These are phyloP conservation scores for Graphium colonna DNA, from an alignment of 2,888 invertebrate genomes.

Conservation along the genomic window DNA sequence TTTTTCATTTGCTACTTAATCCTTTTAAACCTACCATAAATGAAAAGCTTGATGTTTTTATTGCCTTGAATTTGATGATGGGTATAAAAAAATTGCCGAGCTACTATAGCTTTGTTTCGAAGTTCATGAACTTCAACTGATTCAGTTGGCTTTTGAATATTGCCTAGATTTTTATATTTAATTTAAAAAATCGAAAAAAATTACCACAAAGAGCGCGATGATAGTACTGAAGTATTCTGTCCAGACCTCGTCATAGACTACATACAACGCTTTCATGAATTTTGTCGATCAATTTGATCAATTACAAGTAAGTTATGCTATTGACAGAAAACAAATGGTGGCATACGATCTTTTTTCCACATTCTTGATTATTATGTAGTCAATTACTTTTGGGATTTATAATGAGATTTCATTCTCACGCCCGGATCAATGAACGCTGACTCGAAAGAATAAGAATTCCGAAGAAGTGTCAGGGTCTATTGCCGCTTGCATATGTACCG, in stretches of 20 bases:
- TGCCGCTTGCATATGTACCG: background rate
- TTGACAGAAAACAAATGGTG: conserved; percentile 29
- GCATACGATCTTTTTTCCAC: too few relatives aligned
- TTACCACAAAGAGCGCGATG: too few relatives aligned
- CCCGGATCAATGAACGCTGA: background rate
- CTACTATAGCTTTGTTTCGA: background rate
- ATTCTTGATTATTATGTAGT: conserved; percentile 23
- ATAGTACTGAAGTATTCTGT: background rate
- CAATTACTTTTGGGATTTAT: conserved; percentile 21
- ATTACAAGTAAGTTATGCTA: conserved; percentile 27
- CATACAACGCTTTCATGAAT: too few relatives aligned
- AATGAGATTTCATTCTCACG: conserved; percentile 13
- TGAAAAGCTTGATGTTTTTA: too few relatives aligned
- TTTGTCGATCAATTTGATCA: conserved; percentile 31
- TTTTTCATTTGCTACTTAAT: too few relatives aligned
- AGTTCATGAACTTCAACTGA: background rate
- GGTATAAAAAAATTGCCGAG: too few relatives aligned
- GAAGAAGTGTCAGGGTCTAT: background rate
- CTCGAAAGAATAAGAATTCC: background rate
- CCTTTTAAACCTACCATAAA: too few relatives aligned
- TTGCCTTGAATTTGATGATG: too few relatives aligned
- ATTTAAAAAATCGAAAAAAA: background rate
- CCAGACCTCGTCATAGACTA: conserved; percentile 25
- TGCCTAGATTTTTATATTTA: background rate
- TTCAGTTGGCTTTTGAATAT: background rate